Base-by-base conservation (phyloP, 2,113 vertebrate species). In the Menidia beryllina region DNA sequence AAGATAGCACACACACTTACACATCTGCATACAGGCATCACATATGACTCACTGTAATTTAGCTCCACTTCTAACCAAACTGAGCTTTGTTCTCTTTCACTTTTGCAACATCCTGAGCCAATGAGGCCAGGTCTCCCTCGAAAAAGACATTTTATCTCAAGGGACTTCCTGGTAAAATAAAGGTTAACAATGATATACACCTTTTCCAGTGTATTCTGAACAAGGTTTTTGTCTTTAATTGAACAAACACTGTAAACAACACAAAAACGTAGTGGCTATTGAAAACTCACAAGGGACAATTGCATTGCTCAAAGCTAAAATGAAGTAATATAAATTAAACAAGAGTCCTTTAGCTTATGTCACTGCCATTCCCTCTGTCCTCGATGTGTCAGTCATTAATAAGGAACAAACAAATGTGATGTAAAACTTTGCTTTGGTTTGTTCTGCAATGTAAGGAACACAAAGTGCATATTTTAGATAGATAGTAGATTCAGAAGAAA, bases 211-310 rank as follows among this genome's bases (percentile, higher is more conserved):
- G n/a, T n/a, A n/a, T n/a, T 7, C 17, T 45, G 10, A 39, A 39
- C 10, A 4, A 43, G 13, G 7, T 34, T 34, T 34, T 34, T 8
- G 39, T 43, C 14, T 17, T 17, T 30, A 30, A 5, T 41, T 15
- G 13, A 41, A 14, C 39, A 11, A 41, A 41, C 13, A 41, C 39
- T 43, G 17, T 17, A 43, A 19, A 19, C 15, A 43, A 43, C 15
- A 43, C 12, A 50, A 67, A 69, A 13, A 73, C 24, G 63, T 11
- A 65, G 21, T 61, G 45, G 41, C 15, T 43, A 30, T 19, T 3
- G 19, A 17, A 4, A 3, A 15, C 39, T 41, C 38, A 39, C 8
- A 39, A 41, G 39, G 39, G 39, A 41, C 39, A 41, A 13, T 3
- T 41, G 11, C 17, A 14, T 12, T 12, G 9, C 39, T 41, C 12